Base-by-base conservation (phyloP, 1,140 invertebrate species). In the Ridgeia piscesae region DNA sequence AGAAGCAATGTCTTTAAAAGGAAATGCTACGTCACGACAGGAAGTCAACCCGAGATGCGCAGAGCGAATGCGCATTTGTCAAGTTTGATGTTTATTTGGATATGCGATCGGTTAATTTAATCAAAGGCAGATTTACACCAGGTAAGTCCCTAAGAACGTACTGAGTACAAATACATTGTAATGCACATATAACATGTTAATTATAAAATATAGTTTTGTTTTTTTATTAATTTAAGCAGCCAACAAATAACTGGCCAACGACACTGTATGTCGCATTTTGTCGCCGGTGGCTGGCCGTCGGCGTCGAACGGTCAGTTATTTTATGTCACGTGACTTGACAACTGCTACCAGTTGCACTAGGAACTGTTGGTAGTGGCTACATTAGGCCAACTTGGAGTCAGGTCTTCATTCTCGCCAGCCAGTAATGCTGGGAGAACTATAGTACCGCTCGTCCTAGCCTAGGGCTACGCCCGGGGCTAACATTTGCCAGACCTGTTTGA, bases 1-100 rank as follows among this genome's bases (percentile, higher is more conserved):
- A 90, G 34, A 90, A 35, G 17, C 89, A 90, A 90, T 77, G 58
- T 77, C 58, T 77, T 77, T 77, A 77, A 77, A 77, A 77, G 58
- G 58, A 77, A 77, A 77, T 77, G 58, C 58, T 77, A 77, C 58
- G 58, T 77, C 58, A 77, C 27, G 4, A 77, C 58, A 77, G 58
- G 58, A 77, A 77, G 58, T 77, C 14, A 77, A 14, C 6, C 17
- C 58, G 58, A 77, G 27, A 27, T 77, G 58, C 58, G 58, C 58
- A 77, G 17, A 0, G 8, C 11, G 17, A 77, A 21, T 77, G 58
- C 58, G 58, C 58, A 77, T 21, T 21, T 77, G 58, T 77, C 27
- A 77, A 0, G 58, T 77, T 77, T 21, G 58, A 77, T 77, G 58
- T 77, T 77, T 77, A 77, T 77, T 77, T 77, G 58, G 58, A 77